Percentiles rank a stretch among this genome's conserved stretches.
phyloP scores from a whole-genome alignment of 2,888 invertebrate genomes.

The Platynereis dumerilii region DNA sequence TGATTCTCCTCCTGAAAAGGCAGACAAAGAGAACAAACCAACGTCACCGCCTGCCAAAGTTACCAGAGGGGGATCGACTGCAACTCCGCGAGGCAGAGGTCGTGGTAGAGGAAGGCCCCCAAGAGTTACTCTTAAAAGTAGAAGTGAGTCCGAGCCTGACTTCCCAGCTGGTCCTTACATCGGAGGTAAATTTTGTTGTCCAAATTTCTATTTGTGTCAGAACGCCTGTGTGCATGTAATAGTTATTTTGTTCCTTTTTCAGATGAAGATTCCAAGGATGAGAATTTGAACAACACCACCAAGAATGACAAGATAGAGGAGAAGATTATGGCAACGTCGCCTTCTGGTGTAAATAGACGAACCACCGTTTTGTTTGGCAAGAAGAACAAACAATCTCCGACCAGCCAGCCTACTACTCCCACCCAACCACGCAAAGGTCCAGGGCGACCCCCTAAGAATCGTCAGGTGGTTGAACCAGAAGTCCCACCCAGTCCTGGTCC shows the following conservation, averaged over 20 bases:
- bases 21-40: conserved; percentile 7
- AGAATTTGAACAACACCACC: conserved; percentile 6
- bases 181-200: background rate
- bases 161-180: background rate
- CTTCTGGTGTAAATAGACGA: conserved; percentile 72
- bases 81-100: conserved; percentile 24
- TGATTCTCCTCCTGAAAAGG: conserved; percentile 3
- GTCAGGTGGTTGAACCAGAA: background rate
- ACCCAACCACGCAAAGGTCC: conserved; percentile 34
- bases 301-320: conserved; percentile 14
- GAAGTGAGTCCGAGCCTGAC: conserved; percentile 25
- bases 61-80: conserved; percentile 8
- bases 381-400: conserved; percentile 21
- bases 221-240: no score
- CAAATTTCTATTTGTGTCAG: no score
- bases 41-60: conserved; percentile 13
- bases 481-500: conserved; percentile 18
- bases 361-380: conserved; percentile 81
- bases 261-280: conserved; percentile 9
- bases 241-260: background rate
- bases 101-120: conserved; percentile 13
- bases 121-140: conserved; percentile 4
- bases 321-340: conserved; percentile 36
- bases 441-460: conserved; percentile 40
- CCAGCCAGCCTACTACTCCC: conserved; percentile 7